Base-by-base conservation (phyloP, 2,888 invertebrate genomes). In the Tipula helvola region DNA sequence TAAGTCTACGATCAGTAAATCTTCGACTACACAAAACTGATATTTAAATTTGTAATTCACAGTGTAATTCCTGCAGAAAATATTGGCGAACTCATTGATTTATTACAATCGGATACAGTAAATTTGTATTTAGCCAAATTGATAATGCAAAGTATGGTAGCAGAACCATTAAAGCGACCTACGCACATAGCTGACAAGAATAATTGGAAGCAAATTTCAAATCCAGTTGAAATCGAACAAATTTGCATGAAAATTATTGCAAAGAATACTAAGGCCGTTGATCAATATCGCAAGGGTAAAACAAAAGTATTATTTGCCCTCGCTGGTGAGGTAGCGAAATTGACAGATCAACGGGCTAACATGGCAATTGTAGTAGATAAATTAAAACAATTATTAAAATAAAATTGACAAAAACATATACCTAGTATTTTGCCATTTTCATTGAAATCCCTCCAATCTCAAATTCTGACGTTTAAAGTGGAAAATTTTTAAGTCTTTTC, bases 231-330 rank as follows among this genome's bases (percentile, higher is more conserved):
- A 90, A 93, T 97, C 87, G 92, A 91, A 86, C 91, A 92, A 88
- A 90, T 94, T 83, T 97, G 97, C 90, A 88, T 90, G 86, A 91
- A 93, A 88, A 92, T 95, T 0, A 90, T 97, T 42, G 90, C 93
- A 13, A 93, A 94, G 87, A 95, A 96, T 91, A 92, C 94, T 12
- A 94, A 95, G 90, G 90, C 95, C 87, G 95, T 95, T 0, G 91
- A 93, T 88, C 92, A 94, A 88, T 96, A 95, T 89, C 94, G 93
- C 90, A 91, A 91, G 10, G 96, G 96, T 5, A 96, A 96, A 91
- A 90, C 90, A 0, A 96, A 95, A 92, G 93, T 94, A 8, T 93
- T 95, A 85, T 94, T 93, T 89, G 94, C 94, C 42, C 92, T 97
- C 87, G 90, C 94, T 87, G 94, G 94, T 13, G 91, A 93, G 89